Percentiles rank a stretch among this genome's conserved stretches.
Evolutionary conservation across 2,888 invertebrate genomes (phyloP).

Genomic region (Sarcophaga carnaria): DNA sequence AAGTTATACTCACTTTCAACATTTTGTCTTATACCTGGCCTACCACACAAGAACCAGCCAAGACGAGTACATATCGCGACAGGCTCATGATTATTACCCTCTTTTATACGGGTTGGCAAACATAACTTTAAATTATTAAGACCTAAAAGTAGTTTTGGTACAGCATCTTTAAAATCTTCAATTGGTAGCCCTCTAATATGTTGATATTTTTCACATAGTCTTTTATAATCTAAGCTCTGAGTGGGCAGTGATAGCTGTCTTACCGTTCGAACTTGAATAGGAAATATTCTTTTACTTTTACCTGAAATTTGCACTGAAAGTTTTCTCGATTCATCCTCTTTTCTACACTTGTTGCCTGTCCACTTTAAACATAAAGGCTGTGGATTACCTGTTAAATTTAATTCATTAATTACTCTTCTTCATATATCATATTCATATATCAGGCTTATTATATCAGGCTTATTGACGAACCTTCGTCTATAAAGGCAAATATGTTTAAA

Average conservation of each 20-base stretch:
- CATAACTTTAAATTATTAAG: constrained; percentile 47
- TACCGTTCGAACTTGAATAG: constrained; percentile 16
- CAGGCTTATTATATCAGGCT: constrained; percentile 62
- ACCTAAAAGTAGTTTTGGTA: constrained; percentile 47
- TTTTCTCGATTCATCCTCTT: constrained; percentile 48
- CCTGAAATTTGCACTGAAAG: constrained; percentile 47
- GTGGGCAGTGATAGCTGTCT: constrained; percentile 16
- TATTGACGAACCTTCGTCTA: constrained; percentile 36
- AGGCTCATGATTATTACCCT: constrained; percentile 22
- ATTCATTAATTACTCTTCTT: constrained; percentile 15
- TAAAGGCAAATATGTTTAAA: constrained; percentile 67
- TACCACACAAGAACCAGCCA: constrained; percentile 25
- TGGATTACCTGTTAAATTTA: constrained; percentile 49
- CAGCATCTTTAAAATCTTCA: constrained; percentile 32
- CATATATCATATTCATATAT: constrained; percentile 45
- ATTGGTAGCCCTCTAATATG: constrained; percentile 14
- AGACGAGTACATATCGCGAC: constrained; percentile 40
- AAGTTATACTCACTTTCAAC: no score
- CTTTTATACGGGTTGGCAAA: constrained; percentile 15
- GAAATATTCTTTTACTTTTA: constrained; percentile 8
- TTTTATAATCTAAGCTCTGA: constrained; percentile 18
- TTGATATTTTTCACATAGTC: not conserved
- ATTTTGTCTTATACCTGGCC: no score
- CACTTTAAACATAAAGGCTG: constrained; percentile 63
- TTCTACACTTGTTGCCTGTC: constrained; percentile 54